Evolutionary conservation across 2,888 invertebrate genomes (phyloP).

Genomic region (Dendrolimus houi): DNA sequence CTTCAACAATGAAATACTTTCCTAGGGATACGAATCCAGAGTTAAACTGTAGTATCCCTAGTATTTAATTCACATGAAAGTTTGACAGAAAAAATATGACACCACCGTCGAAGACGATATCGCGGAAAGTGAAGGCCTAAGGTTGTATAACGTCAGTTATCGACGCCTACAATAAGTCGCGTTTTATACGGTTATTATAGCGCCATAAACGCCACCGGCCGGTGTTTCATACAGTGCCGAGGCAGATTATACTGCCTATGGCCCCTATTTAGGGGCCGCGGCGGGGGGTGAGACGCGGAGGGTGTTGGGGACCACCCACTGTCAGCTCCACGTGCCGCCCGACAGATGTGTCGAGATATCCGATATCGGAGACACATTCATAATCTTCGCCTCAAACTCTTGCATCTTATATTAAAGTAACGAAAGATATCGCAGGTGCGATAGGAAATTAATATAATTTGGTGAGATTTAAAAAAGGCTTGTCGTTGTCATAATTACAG

Average conservation of each 20-base stretch:
- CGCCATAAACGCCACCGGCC: constrained; percentile 74
- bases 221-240: constrained; percentile 72
- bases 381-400: constrained; percentile 67
- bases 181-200: constrained; percentile 77
- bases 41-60: too few relatives aligned
- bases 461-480: constrained; percentile 25
- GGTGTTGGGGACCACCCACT: constrained; percentile 42
- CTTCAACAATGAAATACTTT: too few relatives aligned
- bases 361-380: constrained; percentile 74
- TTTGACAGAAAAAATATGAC: constrained; percentile 36
- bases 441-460: constrained; percentile 50
- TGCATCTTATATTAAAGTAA: constrained; percentile 69
- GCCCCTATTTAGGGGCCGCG: constrained; percentile 40
- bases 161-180: constrained; percentile 74
- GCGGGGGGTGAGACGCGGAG: constrained; percentile 20
- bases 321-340: constrained; percentile 66
- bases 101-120: constrained; percentile 15
- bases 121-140: constrained; percentile 48
- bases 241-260: constrained; percentile 69
- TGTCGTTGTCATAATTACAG: constrained; percentile 9
- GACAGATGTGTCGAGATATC: constrained; percentile 74
- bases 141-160: constrained; percentile 68
- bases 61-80: constrained; percentile 17
- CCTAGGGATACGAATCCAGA: too few relatives aligned
- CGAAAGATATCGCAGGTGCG: constrained; percentile 53